Evolutionary conservation across 2,113 vertebrate species (phyloP).

Genomic region (Anguilla japonica): DNA sequence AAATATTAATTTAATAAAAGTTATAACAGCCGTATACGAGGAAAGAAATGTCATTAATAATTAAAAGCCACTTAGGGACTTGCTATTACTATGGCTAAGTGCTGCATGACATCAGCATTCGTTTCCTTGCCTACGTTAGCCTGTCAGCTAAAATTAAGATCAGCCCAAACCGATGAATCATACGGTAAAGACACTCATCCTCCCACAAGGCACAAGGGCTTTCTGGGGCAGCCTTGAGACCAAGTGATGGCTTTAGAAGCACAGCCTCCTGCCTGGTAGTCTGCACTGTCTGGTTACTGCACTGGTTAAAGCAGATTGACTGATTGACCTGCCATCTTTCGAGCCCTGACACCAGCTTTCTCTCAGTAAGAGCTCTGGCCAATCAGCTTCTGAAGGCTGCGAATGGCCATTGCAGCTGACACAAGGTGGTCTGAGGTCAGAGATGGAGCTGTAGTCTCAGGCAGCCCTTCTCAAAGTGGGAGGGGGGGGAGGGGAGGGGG

Average conservation of each 20-base stretch:
- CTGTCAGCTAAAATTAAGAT: conserved; percentile 75
- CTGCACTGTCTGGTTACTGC: conserved; percentile 67
- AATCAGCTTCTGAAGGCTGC: neutral
- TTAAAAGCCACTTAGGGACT: conserved; percentile 65
- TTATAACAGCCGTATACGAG: conserved; percentile 1
- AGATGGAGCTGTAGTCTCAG: neutral
- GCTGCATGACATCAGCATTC: conserved; percentile 67
- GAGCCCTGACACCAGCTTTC: neutral
- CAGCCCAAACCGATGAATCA: conserved; percentile 75
- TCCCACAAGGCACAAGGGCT: conserved; percentile 65
- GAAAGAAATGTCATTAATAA: conserved; percentile 19
- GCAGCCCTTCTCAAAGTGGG: no score
- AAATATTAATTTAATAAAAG: conserved; percentile 26
- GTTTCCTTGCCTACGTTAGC: conserved; percentile 63
- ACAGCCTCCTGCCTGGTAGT: conserved; percentile 63
- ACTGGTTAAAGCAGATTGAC: conserved; percentile 73
- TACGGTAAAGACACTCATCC: conserved; percentile 62
- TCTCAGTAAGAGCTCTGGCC: neutral
- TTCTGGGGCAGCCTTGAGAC: conserved; percentile 64
- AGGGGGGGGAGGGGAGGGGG: no score
- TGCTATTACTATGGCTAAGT: conserved; percentile 71
- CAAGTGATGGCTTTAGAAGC: conserved; percentile 67
- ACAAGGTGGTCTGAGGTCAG: neutral
- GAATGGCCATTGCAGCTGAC: neutral
- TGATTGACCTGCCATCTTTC: conserved; percentile 40